These are phyloP conservation scores for Danionella cerebrum DNA, from an alignment of 2,113 vertebrate genomes.

Conservation along the genomic window DNA sequence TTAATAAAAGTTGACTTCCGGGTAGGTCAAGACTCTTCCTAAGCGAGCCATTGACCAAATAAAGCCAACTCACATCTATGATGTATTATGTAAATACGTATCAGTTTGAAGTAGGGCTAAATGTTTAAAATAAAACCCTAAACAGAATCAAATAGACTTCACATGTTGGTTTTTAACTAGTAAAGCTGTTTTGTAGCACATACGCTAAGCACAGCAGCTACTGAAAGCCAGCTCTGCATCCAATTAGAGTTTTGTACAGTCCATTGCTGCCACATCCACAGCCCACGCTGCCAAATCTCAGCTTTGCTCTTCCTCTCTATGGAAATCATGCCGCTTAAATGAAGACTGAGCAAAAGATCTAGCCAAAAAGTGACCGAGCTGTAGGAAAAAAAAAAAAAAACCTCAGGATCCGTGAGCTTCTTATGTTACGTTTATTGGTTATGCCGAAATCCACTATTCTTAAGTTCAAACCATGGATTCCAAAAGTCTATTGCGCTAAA, in stretches of 20 bases:
- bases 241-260: conserved; percentile 43
- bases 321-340: not conserved
- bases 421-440: too few species aligned
- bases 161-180: not conserved
- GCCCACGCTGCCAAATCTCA: conserved; percentile 28
- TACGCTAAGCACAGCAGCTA: conserved; percentile 16
- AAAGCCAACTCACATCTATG: conserved; percentile 20
- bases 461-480: not conserved
- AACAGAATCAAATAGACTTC: not conserved
- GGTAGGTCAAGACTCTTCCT: not conserved
- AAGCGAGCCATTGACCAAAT: not conserved
- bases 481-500: too few species aligned
- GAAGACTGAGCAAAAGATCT: not conserved
- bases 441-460: too few species aligned
- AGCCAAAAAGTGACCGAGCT: too few species aligned
- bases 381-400: too few species aligned
- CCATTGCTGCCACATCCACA: conserved; percentile 55
- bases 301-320: conserved; percentile 6
- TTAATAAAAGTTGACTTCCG: not conserved
- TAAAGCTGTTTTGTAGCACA: too few species aligned
- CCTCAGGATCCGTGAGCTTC: too few species aligned
- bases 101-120: too few species aligned
- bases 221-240: conserved; percentile 49
- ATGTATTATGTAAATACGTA: conserved; percentile 42
- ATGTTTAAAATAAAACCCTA: not conserved